Conservation (phyloP, 2,888 invertebrate genomes). For the Ennomos erosarius region DNA sequence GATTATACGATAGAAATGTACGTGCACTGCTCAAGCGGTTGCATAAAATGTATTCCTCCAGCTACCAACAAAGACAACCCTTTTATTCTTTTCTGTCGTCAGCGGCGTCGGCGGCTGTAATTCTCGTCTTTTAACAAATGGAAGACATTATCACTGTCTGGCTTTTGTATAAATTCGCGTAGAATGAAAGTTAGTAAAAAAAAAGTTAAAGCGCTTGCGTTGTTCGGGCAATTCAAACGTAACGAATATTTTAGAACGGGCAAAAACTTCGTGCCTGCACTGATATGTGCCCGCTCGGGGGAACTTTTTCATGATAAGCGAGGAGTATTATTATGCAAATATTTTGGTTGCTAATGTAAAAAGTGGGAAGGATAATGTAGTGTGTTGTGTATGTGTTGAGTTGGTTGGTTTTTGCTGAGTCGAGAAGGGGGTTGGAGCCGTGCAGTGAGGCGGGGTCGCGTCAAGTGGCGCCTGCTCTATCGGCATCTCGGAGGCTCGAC, state of each 20-base stretch:
- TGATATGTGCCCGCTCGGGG: slow-evolving; percentile 48
- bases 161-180: slow-evolving; percentile 80
- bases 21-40: slow-evolving; percentile 57
- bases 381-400: slow-evolving; percentile 19
- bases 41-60: slow-evolving; percentile 74
- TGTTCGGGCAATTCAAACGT: slow-evolving; percentile 66
- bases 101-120: slow-evolving; percentile 67
- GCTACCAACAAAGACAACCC: slow-evolving; percentile 72
- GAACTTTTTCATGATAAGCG: slow-evolving; percentile 53
- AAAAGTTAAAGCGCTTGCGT: slow-evolving; percentile 72
- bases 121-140: slow-evolving; percentile 80
- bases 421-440: slow-evolving; percentile 41
- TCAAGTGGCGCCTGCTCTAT: slow-evolving; percentile 56
- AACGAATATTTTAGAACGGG: slow-evolving; percentile 61
- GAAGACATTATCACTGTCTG: slow-evolving; percentile 78
- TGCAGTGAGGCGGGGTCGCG: slow-evolving; percentile 36
- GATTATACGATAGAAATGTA: slow-evolving; percentile 64
- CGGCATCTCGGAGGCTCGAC: slow-evolving; percentile 51
- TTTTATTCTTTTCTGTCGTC: slow-evolving; percentile 77
- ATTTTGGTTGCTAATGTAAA: slow-evolving; percentile 38
- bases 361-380: slow-evolving; percentile 25
- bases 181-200: slow-evolving; percentile 73
- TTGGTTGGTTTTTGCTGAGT: slow-evolving; percentile 41
- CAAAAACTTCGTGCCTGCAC: slow-evolving; percentile 55
- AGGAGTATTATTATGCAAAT: slow-evolving; percentile 43